Percentiles rank a stretch among this genome's conserved stretches.
Conservation (phyloP, 2,888 invertebrate genomes). For the Cybosia mesomella region DNA sequence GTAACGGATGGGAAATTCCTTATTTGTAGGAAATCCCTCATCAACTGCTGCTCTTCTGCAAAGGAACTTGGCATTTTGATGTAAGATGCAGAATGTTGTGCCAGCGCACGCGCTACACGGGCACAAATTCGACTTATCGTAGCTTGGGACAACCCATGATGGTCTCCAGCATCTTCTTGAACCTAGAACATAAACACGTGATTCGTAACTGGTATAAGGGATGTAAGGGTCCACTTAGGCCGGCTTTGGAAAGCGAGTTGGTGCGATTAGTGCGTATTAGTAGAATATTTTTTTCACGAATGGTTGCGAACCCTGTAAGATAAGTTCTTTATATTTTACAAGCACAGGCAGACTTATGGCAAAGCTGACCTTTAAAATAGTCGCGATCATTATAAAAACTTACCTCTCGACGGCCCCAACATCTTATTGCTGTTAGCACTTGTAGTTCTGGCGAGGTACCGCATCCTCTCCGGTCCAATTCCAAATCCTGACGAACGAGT, state of each 20-base stretch:
- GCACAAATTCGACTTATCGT: background rate
- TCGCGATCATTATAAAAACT: background rate
- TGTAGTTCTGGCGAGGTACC: slow-evolving; percentile 9
- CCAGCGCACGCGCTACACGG: background rate
- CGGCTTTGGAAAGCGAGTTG: too few relatives aligned
- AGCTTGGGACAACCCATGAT: background rate
- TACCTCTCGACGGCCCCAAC: slow-evolving; percentile 7
- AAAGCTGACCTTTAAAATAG: too few relatives aligned
- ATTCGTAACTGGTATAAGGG: too few relatives aligned
- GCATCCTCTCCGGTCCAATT: background rate
- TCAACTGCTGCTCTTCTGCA: too few relatives aligned
- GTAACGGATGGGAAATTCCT: too few relatives aligned
- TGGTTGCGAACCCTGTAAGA: too few relatives aligned
- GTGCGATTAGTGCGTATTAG: too few relatives aligned
- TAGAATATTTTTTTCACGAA: too few relatives aligned
- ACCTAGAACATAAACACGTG: background rate
- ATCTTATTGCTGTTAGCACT: slow-evolving; percentile 9
- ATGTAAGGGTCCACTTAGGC: too few relatives aligned
- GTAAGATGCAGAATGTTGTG: background rate
- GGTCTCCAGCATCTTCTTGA: background rate
- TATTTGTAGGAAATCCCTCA: too few relatives aligned
- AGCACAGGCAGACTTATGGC: background rate
- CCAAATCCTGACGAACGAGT: background rate
- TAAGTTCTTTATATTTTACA: background rate
- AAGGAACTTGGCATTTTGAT: too few relatives aligned